Conservation (phyloP, 2,888 invertebrate species). For the Apodemia mormo region DNA sequence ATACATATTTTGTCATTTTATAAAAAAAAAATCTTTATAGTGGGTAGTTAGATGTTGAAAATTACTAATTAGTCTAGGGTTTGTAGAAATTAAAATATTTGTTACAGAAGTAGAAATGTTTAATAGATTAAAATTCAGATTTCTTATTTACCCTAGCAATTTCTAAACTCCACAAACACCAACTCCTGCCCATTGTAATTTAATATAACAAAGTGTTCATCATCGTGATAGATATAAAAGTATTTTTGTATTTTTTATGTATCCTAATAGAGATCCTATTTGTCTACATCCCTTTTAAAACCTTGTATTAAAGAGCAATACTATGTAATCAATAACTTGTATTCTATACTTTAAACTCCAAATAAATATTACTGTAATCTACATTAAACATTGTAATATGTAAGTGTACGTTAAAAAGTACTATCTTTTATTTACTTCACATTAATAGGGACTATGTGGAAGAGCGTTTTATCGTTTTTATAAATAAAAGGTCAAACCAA, state of each 20-base stretch:
- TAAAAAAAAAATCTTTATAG: slow-evolving; percentile 41
- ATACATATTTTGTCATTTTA: slow-evolving; percentile 24
- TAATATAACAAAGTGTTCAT: slow-evolving; percentile 75
- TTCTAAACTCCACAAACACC: not conserved
- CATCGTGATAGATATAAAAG: slow-evolving; percentile 71
- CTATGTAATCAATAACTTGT: slow-evolving; percentile 21
- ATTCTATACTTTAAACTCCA: not conserved
- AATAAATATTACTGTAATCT: not conserved
- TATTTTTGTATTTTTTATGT: slow-evolving; percentile 73
- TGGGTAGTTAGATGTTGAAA: slow-evolving; percentile 68
- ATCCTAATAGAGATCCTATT: slow-evolving; percentile 50
- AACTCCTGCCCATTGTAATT: slow-evolving; percentile 54
- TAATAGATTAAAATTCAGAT: slow-evolving; percentile 1
- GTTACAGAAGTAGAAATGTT: slow-evolving; percentile 10
- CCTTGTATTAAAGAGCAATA: slow-evolving; percentile 46
- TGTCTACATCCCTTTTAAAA: slow-evolving; percentile 40
- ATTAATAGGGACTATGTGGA: not conserved
- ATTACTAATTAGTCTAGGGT: slow-evolving; percentile 41
- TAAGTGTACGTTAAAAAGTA: not conserved
- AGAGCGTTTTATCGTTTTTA: not conserved
- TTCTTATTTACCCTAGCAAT: not conserved
- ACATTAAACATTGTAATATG: not conserved
- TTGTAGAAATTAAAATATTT: slow-evolving; percentile 11
- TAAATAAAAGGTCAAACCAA: too few species aligned
- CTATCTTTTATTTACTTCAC: too few species aligned